Conservation (phyloP, 2,797 vertebrate species). For the Tapirus indicus region DNA sequence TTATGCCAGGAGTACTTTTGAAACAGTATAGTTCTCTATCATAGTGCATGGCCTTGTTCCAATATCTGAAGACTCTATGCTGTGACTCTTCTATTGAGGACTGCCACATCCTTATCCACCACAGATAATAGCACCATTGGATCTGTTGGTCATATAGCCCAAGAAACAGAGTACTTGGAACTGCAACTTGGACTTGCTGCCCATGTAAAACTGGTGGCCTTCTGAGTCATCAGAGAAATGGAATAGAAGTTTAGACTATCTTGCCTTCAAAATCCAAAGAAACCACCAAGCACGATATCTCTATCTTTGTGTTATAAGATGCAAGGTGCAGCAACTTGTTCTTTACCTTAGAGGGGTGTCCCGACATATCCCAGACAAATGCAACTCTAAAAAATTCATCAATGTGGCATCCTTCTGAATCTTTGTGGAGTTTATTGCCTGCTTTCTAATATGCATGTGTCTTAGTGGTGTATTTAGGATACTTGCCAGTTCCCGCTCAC, state of each 20-base stretch:
- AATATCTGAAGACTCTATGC: background rate
- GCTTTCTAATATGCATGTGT: background rate
- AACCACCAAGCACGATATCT: background rate
- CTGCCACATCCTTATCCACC: background rate
- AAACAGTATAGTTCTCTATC: background rate
- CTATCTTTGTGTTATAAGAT: background rate
- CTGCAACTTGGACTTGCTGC: background rate
- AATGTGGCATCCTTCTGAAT: background rate
- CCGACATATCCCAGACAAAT: background rate
- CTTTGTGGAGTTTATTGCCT: background rate
- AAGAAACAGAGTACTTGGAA: background rate
- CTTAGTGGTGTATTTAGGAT: background rate
- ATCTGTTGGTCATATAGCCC: background rate
- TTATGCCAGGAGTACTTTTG: background rate
- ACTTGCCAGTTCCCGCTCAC: background rate
- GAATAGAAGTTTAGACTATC: background rate
- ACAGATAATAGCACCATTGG: background rate
- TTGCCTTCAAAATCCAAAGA: background rate
- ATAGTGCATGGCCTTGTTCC: background rate
- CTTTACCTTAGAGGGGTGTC: background rate
- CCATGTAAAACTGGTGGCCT: background rate
- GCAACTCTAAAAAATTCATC: background rate
- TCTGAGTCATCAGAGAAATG: background rate
- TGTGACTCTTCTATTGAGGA: background rate
- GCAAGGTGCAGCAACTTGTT: background rate